Percentiles rank a stretch among this genome's conserved stretches.
Conservation (phyloP, 2,888 invertebrate species). For the Hetaerina titia region DNA sequence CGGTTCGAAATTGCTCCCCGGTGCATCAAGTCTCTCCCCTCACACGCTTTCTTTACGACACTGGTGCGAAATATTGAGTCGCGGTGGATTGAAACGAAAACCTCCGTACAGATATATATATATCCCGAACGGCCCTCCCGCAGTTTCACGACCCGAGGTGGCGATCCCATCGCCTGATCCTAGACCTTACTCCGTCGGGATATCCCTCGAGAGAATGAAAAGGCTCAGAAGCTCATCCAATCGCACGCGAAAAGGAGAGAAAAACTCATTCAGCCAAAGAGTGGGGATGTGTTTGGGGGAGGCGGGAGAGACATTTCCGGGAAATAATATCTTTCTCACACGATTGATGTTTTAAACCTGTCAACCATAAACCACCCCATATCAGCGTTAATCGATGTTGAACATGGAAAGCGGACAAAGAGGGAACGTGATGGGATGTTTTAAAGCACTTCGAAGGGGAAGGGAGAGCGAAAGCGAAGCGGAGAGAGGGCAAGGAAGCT, state of each 20-base stretch:
- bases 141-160: background rate
- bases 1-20: no score
- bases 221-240: background rate
- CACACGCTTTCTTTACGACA: background rate
- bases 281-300: background rate
- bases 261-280: background rate
- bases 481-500: background rate
- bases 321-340: background rate
- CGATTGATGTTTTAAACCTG: conserved; percentile 11
- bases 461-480: background rate
- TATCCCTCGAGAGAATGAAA: background rate
- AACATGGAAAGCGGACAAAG: background rate
- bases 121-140: background rate
- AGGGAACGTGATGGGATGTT: background rate
- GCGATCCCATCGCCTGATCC: background rate
- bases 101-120: background rate
- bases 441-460: background rate
- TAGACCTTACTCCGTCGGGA: no score
- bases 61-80: background rate
- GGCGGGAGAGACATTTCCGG: background rate
- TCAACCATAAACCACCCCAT: background rate
- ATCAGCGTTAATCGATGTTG: background rate
- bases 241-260: background rate
- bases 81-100: background rate
- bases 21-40: background rate